A percentile compares a stretch with the other conserved stretches of the same genome.
Evolutionary conservation across 2,888 invertebrate species (phyloP).

Genomic region (Athalia cordata): DNA sequence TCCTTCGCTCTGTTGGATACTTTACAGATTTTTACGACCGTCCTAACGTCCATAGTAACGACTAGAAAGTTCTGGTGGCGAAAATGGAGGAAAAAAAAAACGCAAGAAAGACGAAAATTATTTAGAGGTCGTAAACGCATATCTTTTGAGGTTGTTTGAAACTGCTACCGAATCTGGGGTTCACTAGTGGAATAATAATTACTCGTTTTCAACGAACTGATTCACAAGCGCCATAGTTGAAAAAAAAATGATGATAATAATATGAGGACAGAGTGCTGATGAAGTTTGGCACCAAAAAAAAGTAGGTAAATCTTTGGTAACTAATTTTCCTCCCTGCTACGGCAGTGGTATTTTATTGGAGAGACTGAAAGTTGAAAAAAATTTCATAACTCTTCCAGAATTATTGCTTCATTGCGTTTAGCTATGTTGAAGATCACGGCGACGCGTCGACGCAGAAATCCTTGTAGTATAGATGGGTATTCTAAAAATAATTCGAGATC

Average conservation of each 20-base stretch:
- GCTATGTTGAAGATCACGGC: background rate
- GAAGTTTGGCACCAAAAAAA: background rate
- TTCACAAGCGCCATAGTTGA: background rate
- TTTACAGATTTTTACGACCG: constrained; percentile 43
- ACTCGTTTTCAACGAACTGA: constrained; percentile 6
- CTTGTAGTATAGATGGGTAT: background rate
- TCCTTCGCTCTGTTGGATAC: constrained; percentile 18
- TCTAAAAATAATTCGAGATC: constrained; percentile 19
- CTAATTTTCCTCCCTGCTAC: background rate
- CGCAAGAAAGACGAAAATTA: constrained; percentile 36
- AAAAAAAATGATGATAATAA: background rate
- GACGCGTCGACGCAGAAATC: constrained; percentile 18
- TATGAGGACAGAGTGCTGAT: background rate
- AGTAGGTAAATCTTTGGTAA: constrained; percentile 18
- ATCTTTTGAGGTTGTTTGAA: constrained; percentile 29
- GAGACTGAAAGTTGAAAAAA: constrained; percentile 4
- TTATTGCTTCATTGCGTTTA: constrained; percentile 6
- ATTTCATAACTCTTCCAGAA: constrained; percentile 7
- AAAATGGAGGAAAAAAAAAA: constrained; percentile 2
- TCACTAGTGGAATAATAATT: constrained; percentile 37
- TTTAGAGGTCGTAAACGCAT: constrained; percentile 46
- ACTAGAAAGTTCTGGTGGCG: constrained; percentile 46
- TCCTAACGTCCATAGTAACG: constrained; percentile 45
- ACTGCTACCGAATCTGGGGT: constrained; percentile 32
- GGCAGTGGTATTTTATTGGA: background rate